A percentile compares a stretch with the other conserved stretches of the same genome.
phyloP scores from a whole-genome alignment of 2,888 invertebrate genomes.

The Coleophora deauratella region DNA sequence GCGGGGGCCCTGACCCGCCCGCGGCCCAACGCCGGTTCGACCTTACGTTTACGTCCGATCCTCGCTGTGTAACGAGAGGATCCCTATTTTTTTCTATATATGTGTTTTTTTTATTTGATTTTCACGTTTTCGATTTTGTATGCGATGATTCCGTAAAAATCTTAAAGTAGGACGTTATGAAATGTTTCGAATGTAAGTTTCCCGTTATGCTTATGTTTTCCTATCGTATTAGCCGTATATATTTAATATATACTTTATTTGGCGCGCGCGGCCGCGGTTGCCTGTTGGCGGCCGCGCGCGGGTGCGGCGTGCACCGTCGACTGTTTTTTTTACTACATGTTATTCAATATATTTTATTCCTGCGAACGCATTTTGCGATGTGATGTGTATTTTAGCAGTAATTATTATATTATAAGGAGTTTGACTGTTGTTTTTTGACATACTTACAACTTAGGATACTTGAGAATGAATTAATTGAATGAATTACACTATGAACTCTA shows the following conservation, averaged over 20 bases:
- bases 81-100: slow-evolving; percentile 65
- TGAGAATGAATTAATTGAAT: slow-evolving; percentile 58
- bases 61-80: slow-evolving; percentile 50
- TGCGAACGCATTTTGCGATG: slow-evolving; percentile 86
- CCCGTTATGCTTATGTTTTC: slow-evolving; percentile 73
- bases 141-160: slow-evolving; percentile 73
- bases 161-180: slow-evolving; percentile 75
- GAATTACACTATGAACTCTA: slow-evolving; percentile 55
- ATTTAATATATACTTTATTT: slow-evolving; percentile 63
- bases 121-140: slow-evolving; percentile 74
- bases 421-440: slow-evolving; percentile 75
- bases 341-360: slow-evolving; percentile 86
- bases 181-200: slow-evolving; percentile 74
- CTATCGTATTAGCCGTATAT: slow-evolving; percentile 64
- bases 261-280: slow-evolving; percentile 65
- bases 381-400: slow-evolving; percentile 77
- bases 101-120: slow-evolving; percentile 73
- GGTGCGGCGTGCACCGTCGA: slow-evolving; percentile 49
- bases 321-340: slow-evolving; percentile 74
- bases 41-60: slow-evolving; percentile 55
- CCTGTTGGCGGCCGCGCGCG: slow-evolving; percentile 67
- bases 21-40: slow-evolving; percentile 35
- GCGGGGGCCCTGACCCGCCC: slow-evolving; percentile 53
- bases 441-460: slow-evolving; percentile 72
- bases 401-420: slow-evolving; percentile 75